phyloP scores from a whole-genome alignment of 2,888 invertebrate species.

The Trichopria drosophilae region DNA sequence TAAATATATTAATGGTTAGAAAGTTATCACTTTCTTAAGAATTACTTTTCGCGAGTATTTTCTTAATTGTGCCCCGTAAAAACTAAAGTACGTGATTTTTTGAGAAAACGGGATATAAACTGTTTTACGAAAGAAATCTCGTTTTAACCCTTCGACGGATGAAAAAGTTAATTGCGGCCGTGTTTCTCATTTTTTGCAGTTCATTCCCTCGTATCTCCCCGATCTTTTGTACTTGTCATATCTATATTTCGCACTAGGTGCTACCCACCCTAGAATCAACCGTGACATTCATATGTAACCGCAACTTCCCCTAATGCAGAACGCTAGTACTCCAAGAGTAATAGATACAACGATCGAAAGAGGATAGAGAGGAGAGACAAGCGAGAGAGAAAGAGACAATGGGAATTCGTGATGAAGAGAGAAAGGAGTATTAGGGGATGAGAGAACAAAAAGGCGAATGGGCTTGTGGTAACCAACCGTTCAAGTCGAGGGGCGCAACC shows the following conservation, averaged over 20 bases:
- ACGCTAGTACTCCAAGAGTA: too few relatives aligned
- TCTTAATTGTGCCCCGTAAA: too few relatives aligned
- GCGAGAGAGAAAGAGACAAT: conserved; percentile 24
- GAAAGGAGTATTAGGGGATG: too few relatives aligned
- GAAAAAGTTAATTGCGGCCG: conserved; percentile 28
- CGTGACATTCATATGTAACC: conserved; percentile 50
- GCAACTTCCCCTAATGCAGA: conserved; percentile 38
- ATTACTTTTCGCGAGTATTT: too few relatives aligned
- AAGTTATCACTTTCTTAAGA: too few relatives aligned
- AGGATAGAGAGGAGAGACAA: conserved; percentile 36
- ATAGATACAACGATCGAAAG: too few relatives aligned
- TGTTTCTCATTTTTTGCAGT: conserved; percentile 5
- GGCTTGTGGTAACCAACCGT: conserved; percentile 47
- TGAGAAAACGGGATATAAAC: too few relatives aligned
- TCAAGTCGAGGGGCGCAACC: conserved; percentile 48
- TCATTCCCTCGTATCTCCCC: conserved; percentile 12
- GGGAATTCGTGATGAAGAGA: too few relatives aligned
- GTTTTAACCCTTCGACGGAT: too few relatives aligned
- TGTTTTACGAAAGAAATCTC: too few relatives aligned
- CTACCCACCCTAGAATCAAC: conserved; percentile 41
- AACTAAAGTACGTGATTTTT: too few relatives aligned
- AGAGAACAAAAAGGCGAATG: conserved; percentile 44
- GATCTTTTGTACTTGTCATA: conserved; percentile 15
- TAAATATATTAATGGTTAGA: too few relatives aligned
- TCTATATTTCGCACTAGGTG: conserved; percentile 30